phyloP scores from a whole-genome alignment of 1,140 invertebrate genomes.

The Drosophila subobscura region DNA sequence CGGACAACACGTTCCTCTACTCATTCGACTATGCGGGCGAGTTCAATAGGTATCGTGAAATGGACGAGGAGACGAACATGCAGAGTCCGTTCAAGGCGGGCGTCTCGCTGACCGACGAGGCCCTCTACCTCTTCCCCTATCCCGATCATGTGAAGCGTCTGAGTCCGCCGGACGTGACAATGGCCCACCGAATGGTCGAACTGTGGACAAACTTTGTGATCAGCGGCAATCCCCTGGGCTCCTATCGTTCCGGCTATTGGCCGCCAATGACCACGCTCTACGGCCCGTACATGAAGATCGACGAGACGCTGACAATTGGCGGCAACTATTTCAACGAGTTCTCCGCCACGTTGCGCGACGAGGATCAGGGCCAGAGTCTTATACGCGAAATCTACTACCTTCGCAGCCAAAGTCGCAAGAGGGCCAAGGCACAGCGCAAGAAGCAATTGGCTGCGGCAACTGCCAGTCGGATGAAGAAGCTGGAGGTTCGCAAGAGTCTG shows the following conservation, averaged over 20 bases:
- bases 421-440: conserved; percentile 28
- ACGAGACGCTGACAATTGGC: conserved; percentile 72
- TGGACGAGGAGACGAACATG: conserved; percentile 82
- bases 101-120: conserved; percentile 78
- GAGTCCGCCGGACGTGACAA: conserved; percentile 68
- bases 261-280: conserved; percentile 80
- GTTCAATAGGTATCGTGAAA: conserved; percentile 78
- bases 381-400: conserved; percentile 75
- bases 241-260: conserved; percentile 70
- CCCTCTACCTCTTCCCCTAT: conserved; percentile 79
- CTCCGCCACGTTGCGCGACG: conserved; percentile 68
- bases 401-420: conserved; percentile 51
- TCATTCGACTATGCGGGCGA: conserved; percentile 81
- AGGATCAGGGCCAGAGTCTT: conserved; percentile 69
- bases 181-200: conserved; percentile 79
- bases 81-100: conserved; percentile 80
- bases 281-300: conserved; percentile 80
- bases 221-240: conserved; percentile 70
- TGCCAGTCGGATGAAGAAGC: conserved; percentile 29
- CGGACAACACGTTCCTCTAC: conserved; percentile 77
- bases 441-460: conserved; percentile 36
- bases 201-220: conserved; percentile 82
- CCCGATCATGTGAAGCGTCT: conserved; percentile 72
- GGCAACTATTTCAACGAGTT: conserved; percentile 80
- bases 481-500: conserved; percentile 55